These are phyloP conservation scores for Platalea minor DNA, from an alignment of 2,797 vertebrate species.

Conservation along the genomic window DNA sequence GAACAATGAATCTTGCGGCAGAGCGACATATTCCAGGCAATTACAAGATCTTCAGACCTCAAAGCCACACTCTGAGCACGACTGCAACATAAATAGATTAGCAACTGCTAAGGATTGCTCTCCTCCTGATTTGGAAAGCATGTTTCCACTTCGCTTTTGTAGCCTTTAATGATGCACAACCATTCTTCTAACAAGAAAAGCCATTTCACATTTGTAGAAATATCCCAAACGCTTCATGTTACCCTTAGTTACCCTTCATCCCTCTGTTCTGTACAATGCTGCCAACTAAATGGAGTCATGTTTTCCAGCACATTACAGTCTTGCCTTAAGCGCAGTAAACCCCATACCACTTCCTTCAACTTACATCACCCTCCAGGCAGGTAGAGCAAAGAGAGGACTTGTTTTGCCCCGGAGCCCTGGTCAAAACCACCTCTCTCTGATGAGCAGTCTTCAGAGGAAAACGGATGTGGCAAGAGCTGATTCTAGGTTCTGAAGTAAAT, in stretches of 20 bases:
- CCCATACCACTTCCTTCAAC: background rate
- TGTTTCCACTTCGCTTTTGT: background rate
- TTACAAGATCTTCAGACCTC: slow-evolving; percentile 37
- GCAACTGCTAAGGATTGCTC: slow-evolving; percentile 4
- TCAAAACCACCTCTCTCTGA: background rate
- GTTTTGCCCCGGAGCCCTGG: background rate
- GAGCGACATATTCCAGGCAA: slow-evolving; percentile 33
- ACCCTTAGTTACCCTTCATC: background rate
- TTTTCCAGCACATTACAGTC: background rate
- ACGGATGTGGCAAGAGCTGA: background rate
- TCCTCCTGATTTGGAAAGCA: slow-evolving; percentile 1
- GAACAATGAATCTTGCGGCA: slow-evolving; percentile 29
- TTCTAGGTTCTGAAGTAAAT: background rate
- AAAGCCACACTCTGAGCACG: slow-evolving; percentile 20
- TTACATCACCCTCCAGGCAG: background rate
- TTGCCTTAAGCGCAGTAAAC: background rate
- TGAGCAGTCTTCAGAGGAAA: background rate
- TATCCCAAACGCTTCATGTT: background rate
- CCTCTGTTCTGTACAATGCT: background rate
- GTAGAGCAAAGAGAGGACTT: background rate
- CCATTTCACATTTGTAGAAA: slow-evolving; percentile 12
- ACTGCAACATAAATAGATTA: slow-evolving; percentile 49
- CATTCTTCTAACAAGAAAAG: slow-evolving; percentile 7
- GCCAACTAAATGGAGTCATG: background rate
- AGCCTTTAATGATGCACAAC: background rate